These are phyloP conservation scores for Drosophila mauritiana DNA, from an alignment of 1,140 invertebrate genomes.

Conservation along the genomic window DNA sequence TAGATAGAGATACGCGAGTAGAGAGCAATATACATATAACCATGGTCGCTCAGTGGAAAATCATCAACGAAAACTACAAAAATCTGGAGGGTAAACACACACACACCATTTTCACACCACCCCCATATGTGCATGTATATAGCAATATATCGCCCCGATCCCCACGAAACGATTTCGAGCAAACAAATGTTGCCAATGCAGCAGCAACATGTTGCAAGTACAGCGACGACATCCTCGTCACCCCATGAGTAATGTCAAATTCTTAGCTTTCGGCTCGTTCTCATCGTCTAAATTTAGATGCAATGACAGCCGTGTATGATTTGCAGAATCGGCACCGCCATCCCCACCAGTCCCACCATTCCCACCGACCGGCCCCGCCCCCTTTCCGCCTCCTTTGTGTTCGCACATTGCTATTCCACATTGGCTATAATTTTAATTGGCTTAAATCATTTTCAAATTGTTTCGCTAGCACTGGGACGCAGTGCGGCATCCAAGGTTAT, in stretches of 20 bases:
- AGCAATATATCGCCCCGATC: not conserved
- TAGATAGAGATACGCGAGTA: constrained; percentile 8
- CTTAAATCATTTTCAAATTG: constrained; percentile 81
- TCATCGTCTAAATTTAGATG: constrained; percentile 62
- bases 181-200: constrained; percentile 16
- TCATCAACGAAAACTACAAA: constrained; percentile 80
- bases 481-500: constrained; percentile 53
- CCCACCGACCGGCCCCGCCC: not conserved
- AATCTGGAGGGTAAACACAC: constrained; percentile 80
- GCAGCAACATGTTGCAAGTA: constrained; percentile 63
- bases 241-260: constrained; percentile 62
- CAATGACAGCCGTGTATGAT: constrained; percentile 70
- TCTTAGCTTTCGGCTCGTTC: constrained; percentile 56
- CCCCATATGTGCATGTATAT: not conserved
- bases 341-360: not conserved
- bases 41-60: constrained; percentile 81
- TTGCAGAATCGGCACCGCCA: constrained; percentile 34
- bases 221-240: constrained; percentile 14
- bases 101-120: not conserved
- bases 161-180: not conserved
- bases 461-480: constrained; percentile 48
- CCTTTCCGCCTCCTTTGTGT: not conserved
- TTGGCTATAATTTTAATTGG: constrained; percentile 67
- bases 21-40: constrained; percentile 23
- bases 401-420: constrained; percentile 9